These are phyloP conservation scores for Antheraea mylitta DNA, from an alignment of 1,140 invertebrate species.

Conservation along the genomic window DNA sequence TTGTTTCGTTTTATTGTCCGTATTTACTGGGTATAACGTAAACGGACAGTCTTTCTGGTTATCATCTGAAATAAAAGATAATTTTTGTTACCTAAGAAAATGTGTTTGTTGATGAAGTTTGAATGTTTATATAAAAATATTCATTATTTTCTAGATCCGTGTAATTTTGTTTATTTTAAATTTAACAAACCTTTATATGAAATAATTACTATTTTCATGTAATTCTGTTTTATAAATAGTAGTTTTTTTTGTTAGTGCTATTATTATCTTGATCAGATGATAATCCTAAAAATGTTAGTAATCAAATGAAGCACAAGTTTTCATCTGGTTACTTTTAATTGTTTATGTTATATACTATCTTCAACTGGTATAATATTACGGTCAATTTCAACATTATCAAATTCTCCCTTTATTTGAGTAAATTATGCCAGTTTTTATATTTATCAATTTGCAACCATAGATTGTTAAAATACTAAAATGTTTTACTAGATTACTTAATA, in stretches of 20 bases:
- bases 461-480: neutral
- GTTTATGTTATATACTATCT: neutral
- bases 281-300: neutral
- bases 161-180: too few species aligned
- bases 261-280: conserved; percentile 2
- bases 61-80: conserved; percentile 15
- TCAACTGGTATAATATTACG: neutral
- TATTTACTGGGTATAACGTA: conserved; percentile 19
- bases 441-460: neutral
- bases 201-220: too few species aligned
- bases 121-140: conserved; percentile 1
- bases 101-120: neutral
- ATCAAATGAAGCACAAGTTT: neutral
- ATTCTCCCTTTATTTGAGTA: neutral
- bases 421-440: neutral
- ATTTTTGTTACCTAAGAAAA: neutral
- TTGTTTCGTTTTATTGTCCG: conserved; percentile 29
- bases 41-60: conserved; percentile 26
- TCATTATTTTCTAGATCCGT: too few species aligned
- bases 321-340: conserved; percentile 6
- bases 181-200: too few species aligned
- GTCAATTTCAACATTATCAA: neutral
- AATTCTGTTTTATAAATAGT: neutral
- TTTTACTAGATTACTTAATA: neutral
- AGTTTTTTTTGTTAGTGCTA: neutral